phyloP scores from a whole-genome alignment of 1,140 invertebrate species.

The Dendroctonus valens region DNA sequence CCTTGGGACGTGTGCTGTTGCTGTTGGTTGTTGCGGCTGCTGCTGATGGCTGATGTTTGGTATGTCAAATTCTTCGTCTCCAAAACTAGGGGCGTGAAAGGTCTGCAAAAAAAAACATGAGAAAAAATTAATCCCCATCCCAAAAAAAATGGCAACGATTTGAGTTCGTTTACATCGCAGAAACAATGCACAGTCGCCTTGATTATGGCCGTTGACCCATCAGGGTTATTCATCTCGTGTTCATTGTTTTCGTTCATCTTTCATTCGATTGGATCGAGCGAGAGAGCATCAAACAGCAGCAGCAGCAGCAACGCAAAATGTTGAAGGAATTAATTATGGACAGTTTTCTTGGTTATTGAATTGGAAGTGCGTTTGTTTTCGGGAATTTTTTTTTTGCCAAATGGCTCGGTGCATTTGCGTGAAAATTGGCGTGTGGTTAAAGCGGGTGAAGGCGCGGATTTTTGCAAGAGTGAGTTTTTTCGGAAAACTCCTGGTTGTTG shows the following conservation, averaged over 20 bases:
- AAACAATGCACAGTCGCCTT: slow-evolving; percentile 24
- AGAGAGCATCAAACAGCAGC: neutral
- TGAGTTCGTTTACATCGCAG: too few species aligned
- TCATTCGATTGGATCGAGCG: slow-evolving; percentile 17
- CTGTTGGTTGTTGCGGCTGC: slow-evolving; percentile 51
- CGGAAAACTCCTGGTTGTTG: too few species aligned
- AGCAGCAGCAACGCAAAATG: too few species aligned
- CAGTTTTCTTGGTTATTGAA: too few species aligned
- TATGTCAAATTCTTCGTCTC: slow-evolving; percentile 89
- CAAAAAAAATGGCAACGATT: neutral
- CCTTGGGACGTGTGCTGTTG: slow-evolving; percentile 43
- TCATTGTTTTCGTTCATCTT: slow-evolving; percentile 33
- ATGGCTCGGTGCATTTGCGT: too few species aligned
- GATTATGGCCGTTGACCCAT: slow-evolving; percentile 35
- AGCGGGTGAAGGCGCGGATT: too few species aligned
- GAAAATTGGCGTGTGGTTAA: too few species aligned
- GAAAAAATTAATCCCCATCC: too few species aligned
- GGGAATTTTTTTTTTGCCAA: too few species aligned
- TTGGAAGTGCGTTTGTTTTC: too few species aligned
- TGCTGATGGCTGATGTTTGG: slow-evolving; percentile 69
- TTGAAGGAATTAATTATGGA: too few species aligned
- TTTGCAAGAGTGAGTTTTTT: too few species aligned
- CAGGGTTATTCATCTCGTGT: slow-evolving; percentile 22
- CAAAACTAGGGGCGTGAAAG: slow-evolving; percentile 91
- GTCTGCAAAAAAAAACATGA: slow-evolving; percentile 59